Evolutionary conservation across 2,888 invertebrate species (phyloP).

Genomic region (Dermolepida albohirtum): DNA sequence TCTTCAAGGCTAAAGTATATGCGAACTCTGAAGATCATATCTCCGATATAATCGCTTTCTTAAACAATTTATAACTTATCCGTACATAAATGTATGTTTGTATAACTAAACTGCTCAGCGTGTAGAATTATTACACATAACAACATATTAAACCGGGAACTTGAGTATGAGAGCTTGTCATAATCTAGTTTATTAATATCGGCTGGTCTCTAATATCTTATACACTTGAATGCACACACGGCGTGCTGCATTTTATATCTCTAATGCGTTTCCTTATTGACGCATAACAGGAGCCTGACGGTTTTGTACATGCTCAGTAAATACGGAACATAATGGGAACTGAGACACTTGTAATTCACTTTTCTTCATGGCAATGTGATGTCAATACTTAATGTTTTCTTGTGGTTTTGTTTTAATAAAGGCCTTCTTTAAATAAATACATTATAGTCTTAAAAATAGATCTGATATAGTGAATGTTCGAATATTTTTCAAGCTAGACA

Average conservation of each 20-base stretch:
- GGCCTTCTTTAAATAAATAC: too few relatives aligned
- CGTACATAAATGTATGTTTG: too few relatives aligned
- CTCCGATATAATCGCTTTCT: background rate
- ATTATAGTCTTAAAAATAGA: too few relatives aligned
- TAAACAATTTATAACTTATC: constrained; percentile 2
- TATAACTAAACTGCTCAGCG: background rate
- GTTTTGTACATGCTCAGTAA: background rate
- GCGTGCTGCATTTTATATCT: background rate
- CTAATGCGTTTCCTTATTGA: constrained; percentile 18
- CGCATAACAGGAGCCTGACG: background rate
- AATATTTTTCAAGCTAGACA: too few relatives aligned
- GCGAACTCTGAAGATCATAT: too few relatives aligned
- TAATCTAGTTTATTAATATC: constrained; percentile 14
- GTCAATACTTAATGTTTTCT: too few relatives aligned
- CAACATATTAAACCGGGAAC: constrained; percentile 2
- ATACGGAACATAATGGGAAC: background rate
- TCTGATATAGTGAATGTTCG: too few relatives aligned
- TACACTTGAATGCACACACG: constrained; percentile 1
- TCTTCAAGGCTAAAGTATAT: too few relatives aligned
- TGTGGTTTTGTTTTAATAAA: too few relatives aligned
- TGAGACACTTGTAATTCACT: background rate
- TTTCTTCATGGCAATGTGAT: background rate
- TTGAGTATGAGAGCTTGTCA: background rate
- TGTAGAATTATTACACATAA: constrained; percentile 11
- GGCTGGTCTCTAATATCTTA: constrained; percentile 9